A percentile compares a stretch with the other conserved stretches of the same genome.
Evolutionary conservation across 30 jellyfish, hydroid and myxozoan species (phyloP).

Genomic region (Nemopilema nomurai): DNA sequence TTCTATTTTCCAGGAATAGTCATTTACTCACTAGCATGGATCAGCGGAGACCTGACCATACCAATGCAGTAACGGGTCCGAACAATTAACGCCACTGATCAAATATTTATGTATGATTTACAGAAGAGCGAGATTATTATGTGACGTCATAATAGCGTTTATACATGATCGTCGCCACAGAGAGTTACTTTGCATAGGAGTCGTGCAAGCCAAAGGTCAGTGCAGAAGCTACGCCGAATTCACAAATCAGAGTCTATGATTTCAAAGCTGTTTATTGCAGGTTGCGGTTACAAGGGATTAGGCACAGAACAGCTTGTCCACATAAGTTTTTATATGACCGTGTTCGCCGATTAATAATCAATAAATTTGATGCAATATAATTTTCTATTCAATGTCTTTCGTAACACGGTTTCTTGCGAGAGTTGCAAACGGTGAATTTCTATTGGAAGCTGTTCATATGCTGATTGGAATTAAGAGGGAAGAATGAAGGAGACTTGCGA

Average conservation of each 20-base stretch:
- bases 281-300: constrained; percentile 25
- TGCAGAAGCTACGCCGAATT: neutral
- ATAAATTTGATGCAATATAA: neutral
- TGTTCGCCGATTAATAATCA: neutral
- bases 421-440: neutral
- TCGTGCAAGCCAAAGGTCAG: neutral
- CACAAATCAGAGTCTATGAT: neutral
- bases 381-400: neutral
- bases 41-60: neutral
- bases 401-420: neutral
- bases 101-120: neutral
- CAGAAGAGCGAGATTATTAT: neutral
- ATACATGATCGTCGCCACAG: neutral
- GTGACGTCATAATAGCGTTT: neutral
- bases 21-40: neutral
- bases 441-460: neutral
- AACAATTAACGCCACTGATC: neutral
- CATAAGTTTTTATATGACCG: neutral
- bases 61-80: neutral
- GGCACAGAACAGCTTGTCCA: constrained; percentile 2
- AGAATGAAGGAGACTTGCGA: constrained; percentile 19
- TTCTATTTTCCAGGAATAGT: neutral
- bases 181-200: neutral
- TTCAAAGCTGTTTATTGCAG: neutral
- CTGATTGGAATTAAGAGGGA: neutral